Conservation (phyloP, 2,113 vertebrate genomes). For the Stercorarius parasiticus region DNA sequence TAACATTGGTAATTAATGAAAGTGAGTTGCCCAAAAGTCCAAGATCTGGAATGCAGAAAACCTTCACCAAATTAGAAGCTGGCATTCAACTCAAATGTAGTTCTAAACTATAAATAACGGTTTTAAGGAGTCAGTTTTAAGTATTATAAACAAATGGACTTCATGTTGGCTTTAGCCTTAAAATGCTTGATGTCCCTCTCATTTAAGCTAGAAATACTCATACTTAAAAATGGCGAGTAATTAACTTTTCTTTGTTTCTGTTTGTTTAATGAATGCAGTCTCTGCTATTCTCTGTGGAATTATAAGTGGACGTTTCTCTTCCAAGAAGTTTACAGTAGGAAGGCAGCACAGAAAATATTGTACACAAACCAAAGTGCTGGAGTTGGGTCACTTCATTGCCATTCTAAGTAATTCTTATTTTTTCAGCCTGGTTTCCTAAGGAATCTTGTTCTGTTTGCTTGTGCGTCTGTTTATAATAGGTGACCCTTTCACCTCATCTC, state of each 20-base stretch:
- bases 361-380: neutral
- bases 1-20: neutral
- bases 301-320: neutral
- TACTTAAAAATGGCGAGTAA: neutral
- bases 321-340: neutral
- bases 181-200: neutral
- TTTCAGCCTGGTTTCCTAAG: neutral
- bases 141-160: neutral
- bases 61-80: neutral
- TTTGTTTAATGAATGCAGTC: neutral
- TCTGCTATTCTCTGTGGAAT: neutral
- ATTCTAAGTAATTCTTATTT: neutral
- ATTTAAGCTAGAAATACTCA: neutral
- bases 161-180: neutral
- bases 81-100: neutral
- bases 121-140: neutral
- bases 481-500: neutral
- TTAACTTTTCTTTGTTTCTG: neutral
- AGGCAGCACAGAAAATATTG: neutral
- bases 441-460: neutral
- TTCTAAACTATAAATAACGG: neutral
- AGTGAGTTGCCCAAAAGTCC: neutral
- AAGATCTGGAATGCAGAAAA: neutral
- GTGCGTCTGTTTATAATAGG: neutral
- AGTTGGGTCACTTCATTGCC: neutral